Evolutionary conservation across 2,888 invertebrate species (phyloP).

Genomic region (Zhuqinia jingwanae): DNA sequence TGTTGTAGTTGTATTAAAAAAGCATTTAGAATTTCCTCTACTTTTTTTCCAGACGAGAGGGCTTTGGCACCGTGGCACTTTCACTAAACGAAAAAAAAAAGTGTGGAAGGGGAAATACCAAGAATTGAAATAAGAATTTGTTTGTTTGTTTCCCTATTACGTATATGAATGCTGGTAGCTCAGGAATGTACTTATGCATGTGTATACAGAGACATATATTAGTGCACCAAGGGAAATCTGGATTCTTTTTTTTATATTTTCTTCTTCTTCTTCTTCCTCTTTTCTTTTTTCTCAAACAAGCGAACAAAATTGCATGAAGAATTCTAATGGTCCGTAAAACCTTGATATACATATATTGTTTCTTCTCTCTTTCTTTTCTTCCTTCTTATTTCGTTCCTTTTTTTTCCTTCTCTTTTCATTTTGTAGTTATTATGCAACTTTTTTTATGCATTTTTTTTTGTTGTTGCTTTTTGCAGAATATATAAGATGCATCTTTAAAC

Average conservation of each 20-base stretch:
- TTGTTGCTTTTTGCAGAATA: not conserved
- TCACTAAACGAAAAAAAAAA: not conserved
- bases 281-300: not conserved
- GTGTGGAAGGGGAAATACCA: not conserved
- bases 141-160: too few relatives aligned
- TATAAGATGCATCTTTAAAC: not conserved
- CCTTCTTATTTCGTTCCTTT: not conserved
- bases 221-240: slow-evolving; percentile 52
- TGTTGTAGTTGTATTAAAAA: slow-evolving; percentile 46
- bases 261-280: not conserved
- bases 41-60: slow-evolving; percentile 14
- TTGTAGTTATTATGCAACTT: too few relatives aligned
- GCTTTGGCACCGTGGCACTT: slow-evolving; percentile 27
- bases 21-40: slow-evolving; percentile 16
- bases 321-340: slow-evolving; percentile 52
- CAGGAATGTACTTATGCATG: too few relatives aligned
- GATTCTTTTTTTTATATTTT: not conserved
- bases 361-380: not conserved
- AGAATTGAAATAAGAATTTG: not conserved
- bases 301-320: slow-evolving; percentile 26
- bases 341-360: slow-evolving; percentile 25
- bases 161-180: too few relatives aligned
- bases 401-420: not conserved
- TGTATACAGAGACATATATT: not conserved
- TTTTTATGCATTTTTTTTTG: too few relatives aligned